Percentiles rank a stretch among this genome's conserved stretches.
phyloP scores from a whole-genome alignment of 2,797 vertebrate species.

The Tauraco hartlaubi region DNA sequence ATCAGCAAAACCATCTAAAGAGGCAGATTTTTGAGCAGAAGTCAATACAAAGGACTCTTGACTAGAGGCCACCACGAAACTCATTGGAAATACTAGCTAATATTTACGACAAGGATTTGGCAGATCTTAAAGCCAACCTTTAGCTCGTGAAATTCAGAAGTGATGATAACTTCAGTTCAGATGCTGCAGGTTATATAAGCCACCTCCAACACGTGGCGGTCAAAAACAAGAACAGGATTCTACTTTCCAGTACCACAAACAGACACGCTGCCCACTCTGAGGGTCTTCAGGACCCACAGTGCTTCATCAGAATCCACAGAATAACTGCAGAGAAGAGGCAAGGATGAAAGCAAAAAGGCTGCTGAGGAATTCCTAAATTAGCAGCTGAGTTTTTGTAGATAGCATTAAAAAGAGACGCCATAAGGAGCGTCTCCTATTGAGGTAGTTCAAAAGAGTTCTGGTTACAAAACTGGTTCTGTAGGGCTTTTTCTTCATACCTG shows the following conservation, averaged over 20 bases:
- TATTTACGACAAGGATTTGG: not conserved
- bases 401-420: not conserved
- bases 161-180: not conserved
- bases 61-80: not conserved
- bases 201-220: fast-evolving
- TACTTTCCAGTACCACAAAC: not conserved
- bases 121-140: not conserved
- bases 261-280: not conserved
- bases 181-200: not conserved
- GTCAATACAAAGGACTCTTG: not conserved
- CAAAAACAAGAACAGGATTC: not conserved
- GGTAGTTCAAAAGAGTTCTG: not conserved
- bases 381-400: not conserved
- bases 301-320: not conserved
- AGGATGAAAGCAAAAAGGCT: not conserved
- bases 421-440: not conserved
- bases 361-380: not conserved
- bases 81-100: not conserved
- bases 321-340: not conserved
- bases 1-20: not conserved
- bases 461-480: not conserved
- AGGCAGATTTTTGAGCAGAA: not conserved
- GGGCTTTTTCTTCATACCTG: not conserved
- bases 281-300: not conserved
- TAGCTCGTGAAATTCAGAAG: not conserved